Evolutionary conservation across 1,140 invertebrate species (phyloP).

Genomic region (Zaprionus davidi): DNA sequence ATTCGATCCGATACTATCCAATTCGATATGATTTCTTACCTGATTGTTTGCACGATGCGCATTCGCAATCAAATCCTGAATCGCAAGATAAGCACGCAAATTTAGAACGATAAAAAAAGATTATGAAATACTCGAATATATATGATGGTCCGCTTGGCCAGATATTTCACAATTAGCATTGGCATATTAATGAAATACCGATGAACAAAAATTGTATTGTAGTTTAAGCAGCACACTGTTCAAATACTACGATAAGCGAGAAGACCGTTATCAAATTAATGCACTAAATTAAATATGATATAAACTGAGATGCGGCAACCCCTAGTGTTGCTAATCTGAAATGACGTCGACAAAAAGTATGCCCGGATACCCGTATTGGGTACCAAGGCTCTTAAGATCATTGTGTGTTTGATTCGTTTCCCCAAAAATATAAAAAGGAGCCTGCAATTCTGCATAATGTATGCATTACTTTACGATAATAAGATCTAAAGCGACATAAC

Average conservation of each 20-base stretch:
- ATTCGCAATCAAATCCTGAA: constrained; percentile 12
- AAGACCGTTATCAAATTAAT: constrained; percentile 63
- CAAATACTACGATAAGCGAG: constrained; percentile 47
- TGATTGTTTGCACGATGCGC: constrained; percentile 24
- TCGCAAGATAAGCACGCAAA: constrained; percentile 40
- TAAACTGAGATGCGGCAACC: constrained; percentile 31
- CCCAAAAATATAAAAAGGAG: constrained; percentile 28
- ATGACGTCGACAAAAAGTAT: constrained; percentile 22
- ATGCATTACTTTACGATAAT: constrained; percentile 73
- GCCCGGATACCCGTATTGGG: constrained; percentile 18
- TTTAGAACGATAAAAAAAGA: constrained; percentile 42
- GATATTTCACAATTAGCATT: constrained; percentile 17
- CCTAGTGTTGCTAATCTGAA: constrained; percentile 46
- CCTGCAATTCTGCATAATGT: constrained; percentile 76
- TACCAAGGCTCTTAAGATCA: constrained; percentile 48
- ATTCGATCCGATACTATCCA: not conserved
- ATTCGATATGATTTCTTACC: constrained; percentile 27
- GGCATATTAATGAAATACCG: constrained; percentile 40
- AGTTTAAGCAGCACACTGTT: constrained; percentile 47
- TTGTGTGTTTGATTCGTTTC: constrained; percentile 66
- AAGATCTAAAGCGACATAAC: constrained; percentile 53
- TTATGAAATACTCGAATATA: constrained; percentile 72
- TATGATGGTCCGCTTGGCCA: not conserved
- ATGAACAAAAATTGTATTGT: constrained; percentile 45
- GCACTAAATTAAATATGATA: constrained; percentile 59